Evolutionary conservation across 2,797 vertebrate genomes (phyloP).

Genomic region (Manis crassicaudata): DNA sequence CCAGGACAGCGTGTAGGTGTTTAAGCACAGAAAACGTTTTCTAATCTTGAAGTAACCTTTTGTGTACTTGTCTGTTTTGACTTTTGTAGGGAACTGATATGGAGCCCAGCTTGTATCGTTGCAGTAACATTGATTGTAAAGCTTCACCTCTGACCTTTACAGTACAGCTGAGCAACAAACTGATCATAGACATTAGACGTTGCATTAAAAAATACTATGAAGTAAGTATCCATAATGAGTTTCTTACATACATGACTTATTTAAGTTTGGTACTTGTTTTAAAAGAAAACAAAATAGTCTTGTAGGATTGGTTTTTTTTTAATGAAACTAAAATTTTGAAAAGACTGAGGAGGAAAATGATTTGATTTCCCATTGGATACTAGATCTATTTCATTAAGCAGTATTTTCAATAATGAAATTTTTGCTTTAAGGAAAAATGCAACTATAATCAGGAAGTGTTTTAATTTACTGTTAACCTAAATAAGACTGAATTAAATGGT

Average conservation of each 20-base stretch:
- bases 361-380: conserved; percentile 28
- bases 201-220: conserved; percentile 90
- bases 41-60: conserved; percentile 38
- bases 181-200: conserved; percentile 93
- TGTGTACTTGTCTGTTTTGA: conserved; percentile 47
- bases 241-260: conserved; percentile 11
- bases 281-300: background rate
- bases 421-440: conserved; percentile 38
- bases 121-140: conserved; percentile 91
- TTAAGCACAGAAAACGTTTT: conserved; percentile 25
- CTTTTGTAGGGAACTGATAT: conserved; percentile 88
- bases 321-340: conserved; percentile 10
- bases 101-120: conserved; percentile 92
- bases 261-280: conserved; percentile 26
- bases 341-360: conserved; percentile 42
- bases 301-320: conserved; percentile 1
- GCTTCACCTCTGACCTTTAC: conserved; percentile 85
- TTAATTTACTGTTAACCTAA: conserved; percentile 14
- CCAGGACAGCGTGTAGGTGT: background rate
- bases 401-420: conserved; percentile 50
- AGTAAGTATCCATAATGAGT: conserved; percentile 83
- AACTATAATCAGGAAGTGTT: conserved; percentile 6
- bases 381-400: conserved; percentile 43
- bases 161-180: conserved; percentile 92
- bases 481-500: conserved; percentile 17